Evolutionary conservation across 2,113 vertebrate genomes (phyloP).

Genomic region (Catagonus wagneri): DNA sequence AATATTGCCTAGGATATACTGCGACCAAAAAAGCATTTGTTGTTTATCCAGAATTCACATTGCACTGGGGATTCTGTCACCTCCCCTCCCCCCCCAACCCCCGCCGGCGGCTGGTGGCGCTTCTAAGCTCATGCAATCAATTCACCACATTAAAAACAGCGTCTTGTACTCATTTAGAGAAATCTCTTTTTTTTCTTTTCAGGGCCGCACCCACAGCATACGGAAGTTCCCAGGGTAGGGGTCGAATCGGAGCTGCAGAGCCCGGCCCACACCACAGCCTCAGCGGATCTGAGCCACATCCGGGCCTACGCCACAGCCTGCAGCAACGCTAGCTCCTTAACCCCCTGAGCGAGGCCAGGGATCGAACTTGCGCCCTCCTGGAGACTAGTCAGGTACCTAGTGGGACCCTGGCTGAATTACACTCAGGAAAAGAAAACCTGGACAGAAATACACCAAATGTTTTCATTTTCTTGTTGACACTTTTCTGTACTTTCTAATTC

Average conservation of each 20-base stretch:
- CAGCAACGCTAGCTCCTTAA: too few species aligned
- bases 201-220: too few species aligned
- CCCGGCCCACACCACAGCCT: too few species aligned
- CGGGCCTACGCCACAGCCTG: too few species aligned
- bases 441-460: neutral
- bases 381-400: neutral
- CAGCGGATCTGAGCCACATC: too few species aligned
- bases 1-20: neutral
- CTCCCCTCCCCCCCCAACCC: too few species aligned
- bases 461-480: neutral
- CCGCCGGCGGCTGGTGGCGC: neutral
- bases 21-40: neutral
- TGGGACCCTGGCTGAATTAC: neutral
- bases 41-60: neutral
- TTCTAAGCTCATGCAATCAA: rapidly evolving
- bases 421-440: neutral
- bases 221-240: too few species aligned
- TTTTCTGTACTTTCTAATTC: neutral
- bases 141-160: rapidly evolving
- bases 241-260: too few species aligned
- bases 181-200: too few species aligned
- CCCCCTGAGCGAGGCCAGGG: too few species aligned
- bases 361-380: too few species aligned
- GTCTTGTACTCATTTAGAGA: neutral
- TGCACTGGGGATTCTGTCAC: too few species aligned